phyloP scores from a whole-genome alignment of 2,797 vertebrate species.

The Anguilla megastoma region DNA sequence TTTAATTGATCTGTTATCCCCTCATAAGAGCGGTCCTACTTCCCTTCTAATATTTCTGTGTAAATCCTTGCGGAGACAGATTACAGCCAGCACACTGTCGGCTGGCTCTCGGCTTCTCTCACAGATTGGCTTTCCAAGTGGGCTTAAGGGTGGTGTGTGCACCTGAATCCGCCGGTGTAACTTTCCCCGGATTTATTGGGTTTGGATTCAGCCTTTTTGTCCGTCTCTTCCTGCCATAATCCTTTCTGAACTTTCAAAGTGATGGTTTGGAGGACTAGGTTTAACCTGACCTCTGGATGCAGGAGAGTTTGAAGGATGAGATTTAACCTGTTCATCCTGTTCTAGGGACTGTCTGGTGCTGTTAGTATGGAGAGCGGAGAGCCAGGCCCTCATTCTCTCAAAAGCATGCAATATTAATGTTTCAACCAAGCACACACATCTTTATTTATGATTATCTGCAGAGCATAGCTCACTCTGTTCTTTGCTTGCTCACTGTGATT shows the following conservation, averaged over 20 bases:
- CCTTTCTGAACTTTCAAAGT: conserved; percentile 17
- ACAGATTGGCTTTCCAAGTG: conserved; percentile 55
- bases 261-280: neutral
- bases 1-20: conserved; percentile 14
- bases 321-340: conserved; percentile 2
- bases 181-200: conserved; percentile 26
- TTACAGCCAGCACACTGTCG: conserved; percentile 31
- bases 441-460: too few species aligned
- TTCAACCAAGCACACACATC: neutral
- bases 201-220: neutral
- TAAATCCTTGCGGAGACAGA: conserved; percentile 36
- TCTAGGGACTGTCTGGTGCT: neutral
- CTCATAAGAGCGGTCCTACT: conserved; percentile 13
- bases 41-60: conserved; percentile 35
- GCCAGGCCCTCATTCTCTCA: neutral
- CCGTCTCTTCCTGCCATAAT: conserved; percentile 44
- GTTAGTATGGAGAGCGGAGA: neutral
- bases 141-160: conserved; percentile 53
- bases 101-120: conserved; percentile 46
- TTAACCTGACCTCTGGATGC: neutral
- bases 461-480: neutral
- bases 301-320: neutral
- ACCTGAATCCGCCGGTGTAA: conserved; percentile 50
- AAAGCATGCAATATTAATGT: neutral
- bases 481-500: neutral